A percentile compares a stretch with the other conserved stretches of the same genome.
Evolutionary conservation across 2,888 invertebrate genomes (phyloP).

Genomic region (Drosophila tripunctata): DNA sequence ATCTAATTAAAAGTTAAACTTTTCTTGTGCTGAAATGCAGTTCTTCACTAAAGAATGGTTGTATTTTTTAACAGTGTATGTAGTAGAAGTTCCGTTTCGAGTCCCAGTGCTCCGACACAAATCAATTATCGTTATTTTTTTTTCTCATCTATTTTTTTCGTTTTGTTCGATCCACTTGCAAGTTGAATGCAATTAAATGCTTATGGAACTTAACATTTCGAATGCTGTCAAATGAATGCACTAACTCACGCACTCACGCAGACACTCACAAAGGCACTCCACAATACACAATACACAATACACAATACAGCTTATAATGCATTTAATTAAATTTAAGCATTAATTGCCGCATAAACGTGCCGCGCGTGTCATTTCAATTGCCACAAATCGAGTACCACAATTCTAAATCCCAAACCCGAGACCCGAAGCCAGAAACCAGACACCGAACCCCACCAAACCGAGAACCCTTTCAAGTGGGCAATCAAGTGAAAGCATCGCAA

Average conservation of each 20-base stretch:
- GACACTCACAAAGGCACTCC: conserved; percentile 3
- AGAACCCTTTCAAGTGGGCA: conserved; percentile 74
- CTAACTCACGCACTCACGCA: conserved; percentile 13
- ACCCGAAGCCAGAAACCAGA: conserved; percentile 3
- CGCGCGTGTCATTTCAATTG: conserved; percentile 77
- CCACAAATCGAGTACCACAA: conserved; percentile 21
- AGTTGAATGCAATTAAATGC: conserved; percentile 44
- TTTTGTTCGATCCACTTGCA: conserved; percentile 32
- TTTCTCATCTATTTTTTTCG: background rate
- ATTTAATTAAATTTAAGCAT: conserved; percentile 77
- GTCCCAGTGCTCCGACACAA: conserved; percentile 24
- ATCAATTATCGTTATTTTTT: conserved; percentile 51
- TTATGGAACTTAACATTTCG: conserved; percentile 18
- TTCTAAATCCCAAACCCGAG: background rate
- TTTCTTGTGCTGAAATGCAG: too few species aligned
- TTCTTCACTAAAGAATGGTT: too few species aligned
- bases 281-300: conserved; percentile 14
- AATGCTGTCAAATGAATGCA: conserved; percentile 36
- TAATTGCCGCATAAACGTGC: conserved; percentile 68
- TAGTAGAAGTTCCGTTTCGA: background rate
- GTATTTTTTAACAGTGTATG: too few species aligned
- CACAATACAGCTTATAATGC: conserved; percentile 53
- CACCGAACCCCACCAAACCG: background rate
- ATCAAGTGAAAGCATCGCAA: conserved; percentile 40
- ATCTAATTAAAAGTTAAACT: too few species aligned